Evolutionary conservation across 1,140 invertebrate species (phyloP).

Genomic region (Dendrolimus punctatus): DNA sequence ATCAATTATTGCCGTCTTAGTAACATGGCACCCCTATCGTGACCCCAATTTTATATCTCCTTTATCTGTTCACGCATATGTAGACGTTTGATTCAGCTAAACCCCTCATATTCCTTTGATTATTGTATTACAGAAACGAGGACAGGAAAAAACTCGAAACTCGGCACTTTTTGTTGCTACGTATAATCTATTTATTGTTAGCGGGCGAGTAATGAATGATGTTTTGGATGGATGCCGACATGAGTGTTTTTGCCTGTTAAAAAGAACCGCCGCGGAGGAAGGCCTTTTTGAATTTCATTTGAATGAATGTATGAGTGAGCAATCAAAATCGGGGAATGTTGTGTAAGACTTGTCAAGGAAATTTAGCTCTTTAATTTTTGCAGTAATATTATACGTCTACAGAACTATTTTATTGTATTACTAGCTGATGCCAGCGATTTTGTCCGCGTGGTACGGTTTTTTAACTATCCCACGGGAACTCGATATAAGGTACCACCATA

Average conservation of each 20-base stretch:
- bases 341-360: conserved; percentile 11
- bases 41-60: conserved; percentile 6
- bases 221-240: conserved; percentile 42
- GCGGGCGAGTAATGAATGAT: conserved; percentile 50
- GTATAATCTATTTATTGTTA: conserved; percentile 65
- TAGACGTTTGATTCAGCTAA: conserved; percentile 11
- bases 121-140: conserved; percentile 62
- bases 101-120: conserved; percentile 67
- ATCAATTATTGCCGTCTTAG: not conserved
- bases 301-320: conserved; percentile 14
- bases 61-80: conserved; percentile 6
- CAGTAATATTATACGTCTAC: too few relatives aligned
- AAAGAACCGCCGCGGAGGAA: conserved; percentile 23
- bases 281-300: conserved; percentile 17
- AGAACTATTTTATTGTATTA: too few relatives aligned
- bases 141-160: conserved; percentile 42
- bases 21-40: conserved; percentile 3
- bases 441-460: too few relatives aligned
- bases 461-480: too few relatives aligned
- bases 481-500: too few relatives aligned
- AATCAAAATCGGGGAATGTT: conserved; percentile 29
- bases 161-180: conserved; percentile 58
- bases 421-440: too few relatives aligned
- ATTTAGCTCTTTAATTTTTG: conserved; percentile 7
- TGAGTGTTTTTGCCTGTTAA: conserved; percentile 32